phyloP scores from a whole-genome alignment of 2,888 invertebrate genomes.

The Standfussiana lucernea region DNA sequence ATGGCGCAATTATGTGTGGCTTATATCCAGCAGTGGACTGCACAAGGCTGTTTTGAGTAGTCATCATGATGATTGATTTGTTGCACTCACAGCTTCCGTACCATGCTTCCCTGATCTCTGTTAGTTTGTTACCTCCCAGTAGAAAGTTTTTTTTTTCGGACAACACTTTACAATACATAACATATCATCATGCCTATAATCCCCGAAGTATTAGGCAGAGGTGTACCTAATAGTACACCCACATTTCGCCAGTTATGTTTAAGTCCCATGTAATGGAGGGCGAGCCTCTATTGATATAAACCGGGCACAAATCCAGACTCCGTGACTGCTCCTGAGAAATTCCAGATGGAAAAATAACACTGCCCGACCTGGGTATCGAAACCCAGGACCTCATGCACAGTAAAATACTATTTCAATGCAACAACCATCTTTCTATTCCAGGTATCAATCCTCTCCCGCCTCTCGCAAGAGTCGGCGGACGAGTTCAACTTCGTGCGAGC shows the following conservation, averaged over 20 bases:
- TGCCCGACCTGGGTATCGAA: too few relatives aligned
- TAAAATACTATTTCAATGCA: too few relatives aligned
- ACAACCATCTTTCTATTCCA: slow-evolving; percentile 72
- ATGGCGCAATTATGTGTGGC: background rate
- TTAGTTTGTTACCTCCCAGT: background rate
- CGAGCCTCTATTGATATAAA: too few relatives aligned
- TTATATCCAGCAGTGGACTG: background rate
- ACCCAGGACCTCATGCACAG: too few relatives aligned
- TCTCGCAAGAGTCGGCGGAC: slow-evolving; percentile 99
- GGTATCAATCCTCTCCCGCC: slow-evolving; percentile 97
- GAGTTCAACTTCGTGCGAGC: slow-evolving; percentile 99
- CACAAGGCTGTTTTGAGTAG: background rate
- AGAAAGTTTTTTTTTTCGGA: background rate
- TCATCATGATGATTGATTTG: background rate
- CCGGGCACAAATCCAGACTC: too few relatives aligned
- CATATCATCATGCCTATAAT: too few relatives aligned
- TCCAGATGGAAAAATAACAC: too few relatives aligned
- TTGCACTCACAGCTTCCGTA: background rate
- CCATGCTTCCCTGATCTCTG: background rate
- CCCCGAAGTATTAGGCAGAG: too few relatives aligned
- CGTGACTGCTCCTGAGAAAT: too few relatives aligned
- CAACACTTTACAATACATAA: background rate
- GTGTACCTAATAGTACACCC: too few relatives aligned
- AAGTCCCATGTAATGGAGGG: too few relatives aligned
- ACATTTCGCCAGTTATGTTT: too few relatives aligned